Base-by-base conservation (phyloP, 1,140 invertebrate species). In the Chelonus insularis region DNA sequence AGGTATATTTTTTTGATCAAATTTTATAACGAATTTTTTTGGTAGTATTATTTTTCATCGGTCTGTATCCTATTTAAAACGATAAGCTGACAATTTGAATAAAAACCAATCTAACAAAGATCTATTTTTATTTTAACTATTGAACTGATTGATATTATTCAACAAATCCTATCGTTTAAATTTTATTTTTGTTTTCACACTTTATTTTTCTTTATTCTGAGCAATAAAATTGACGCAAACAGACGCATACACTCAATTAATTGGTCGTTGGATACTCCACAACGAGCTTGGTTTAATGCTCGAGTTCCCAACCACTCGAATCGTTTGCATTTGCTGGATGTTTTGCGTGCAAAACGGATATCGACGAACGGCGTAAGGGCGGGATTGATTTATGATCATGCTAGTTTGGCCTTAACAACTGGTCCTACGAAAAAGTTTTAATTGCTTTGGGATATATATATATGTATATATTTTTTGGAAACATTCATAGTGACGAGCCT, bases 341-440 rank as follows among this genome's bases (percentile, higher is more conserved):
- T 52, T 60, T 60, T n/a, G 58, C 47, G 32, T 52, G 36, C 14
- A 3, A 21, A 47, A 60, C 34, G 36, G 58, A 52, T 50, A 43
- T 39, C 16, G 50, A 36, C 12, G 34, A 55, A 54, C 41, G 21
- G 14, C 12, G 62, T 21, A 21, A 41, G 32, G 45, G 41, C 39
- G 16, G 61, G 68, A 70, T 70, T 70, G 68, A 70, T 70, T 70
- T 70, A 70, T 41, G 47, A 50, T 48, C 20, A 7, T 39, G 41
- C 25, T 55, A 29, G 59, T 62, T 62, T 62, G 34, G 43, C 51
- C 64, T 62, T 45, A 65, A 65, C 64, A 65, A 65, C 57, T 60
- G 32, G n/a, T 32, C 18, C 57, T 12, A 54, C 51, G 48, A 61
- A 57, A 71, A 71, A 69, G 56, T 69, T 67, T 71, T 66, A 71